These are phyloP conservation scores for Lutraria rhynchaena DNA, from an alignment of 1,140 invertebrate species.

Conservation along the genomic window DNA sequence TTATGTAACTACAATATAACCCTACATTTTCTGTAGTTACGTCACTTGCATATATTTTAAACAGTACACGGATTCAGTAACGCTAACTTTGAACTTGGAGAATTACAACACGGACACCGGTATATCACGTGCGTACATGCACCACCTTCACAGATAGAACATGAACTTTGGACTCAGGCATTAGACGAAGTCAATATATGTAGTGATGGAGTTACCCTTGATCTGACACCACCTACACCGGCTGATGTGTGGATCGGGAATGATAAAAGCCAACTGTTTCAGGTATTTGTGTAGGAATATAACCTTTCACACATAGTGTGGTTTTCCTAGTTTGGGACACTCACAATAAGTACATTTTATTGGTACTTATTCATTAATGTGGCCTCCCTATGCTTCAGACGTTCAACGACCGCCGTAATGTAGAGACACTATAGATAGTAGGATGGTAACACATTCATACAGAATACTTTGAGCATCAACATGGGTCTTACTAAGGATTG, in stretches of 20 bases:
- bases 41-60: too few relatives aligned
- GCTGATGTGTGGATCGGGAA: constrained; percentile 60
- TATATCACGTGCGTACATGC: constrained; percentile 66
- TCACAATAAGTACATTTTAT: not conserved
- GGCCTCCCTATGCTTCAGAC: not conserved
- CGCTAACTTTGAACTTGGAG: not conserved
- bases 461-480: not conserved
- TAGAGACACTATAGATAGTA: not conserved
- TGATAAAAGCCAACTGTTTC: constrained; percentile 43
- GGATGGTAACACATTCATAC: not conserved
- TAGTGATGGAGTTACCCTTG: constrained; percentile 64
- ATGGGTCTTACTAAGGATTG: too few relatives aligned
- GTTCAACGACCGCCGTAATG: not conserved
- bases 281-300: constrained; percentile 42
- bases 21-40: too few relatives aligned
- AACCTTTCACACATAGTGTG: not conserved
- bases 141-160: constrained; percentile 24
- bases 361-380: not conserved
- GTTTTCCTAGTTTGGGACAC: not conserved
- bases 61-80: constrained; percentile 43
- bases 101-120: constrained; percentile 55
- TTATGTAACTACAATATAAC: too few relatives aligned
- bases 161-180: constrained; percentile 59
- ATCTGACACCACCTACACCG: constrained; percentile 58
- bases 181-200: constrained; percentile 59